Conservation (phyloP, 2,113 vertebrate genomes). For the Astur gentilis region DNA sequence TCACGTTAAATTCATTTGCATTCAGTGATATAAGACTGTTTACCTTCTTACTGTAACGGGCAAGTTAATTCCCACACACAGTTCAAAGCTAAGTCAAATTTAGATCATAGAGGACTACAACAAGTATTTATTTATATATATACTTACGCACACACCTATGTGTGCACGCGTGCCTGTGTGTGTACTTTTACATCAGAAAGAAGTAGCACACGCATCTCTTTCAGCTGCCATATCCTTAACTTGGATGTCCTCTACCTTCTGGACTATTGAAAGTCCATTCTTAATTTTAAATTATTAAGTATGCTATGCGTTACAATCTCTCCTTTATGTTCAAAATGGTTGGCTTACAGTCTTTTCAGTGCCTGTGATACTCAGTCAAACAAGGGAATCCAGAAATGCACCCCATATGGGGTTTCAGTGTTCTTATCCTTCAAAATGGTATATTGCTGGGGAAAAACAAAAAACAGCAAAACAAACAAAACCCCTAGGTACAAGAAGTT, state of each 20-base stretch:
- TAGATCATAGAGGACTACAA: not conserved
- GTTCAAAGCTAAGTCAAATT: not conserved
- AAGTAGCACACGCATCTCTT: not conserved
- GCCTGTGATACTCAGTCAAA: conserved; percentile 22
- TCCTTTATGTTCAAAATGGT: not conserved
- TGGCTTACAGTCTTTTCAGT: not conserved
- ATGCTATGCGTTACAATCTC: not conserved
- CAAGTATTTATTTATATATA: not conserved
- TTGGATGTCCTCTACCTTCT: not conserved
- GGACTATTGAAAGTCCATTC: not conserved
- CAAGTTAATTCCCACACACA: not conserved
- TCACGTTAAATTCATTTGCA: not conserved
- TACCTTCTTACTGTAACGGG: not conserved
- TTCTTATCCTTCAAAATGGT: conserved; percentile 8
- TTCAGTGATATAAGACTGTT: not conserved
- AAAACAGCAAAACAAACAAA: conserved; percentile 29
- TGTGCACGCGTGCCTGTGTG: too few relatives aligned
- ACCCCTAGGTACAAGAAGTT: conserved; percentile 18
- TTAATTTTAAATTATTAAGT: not conserved
- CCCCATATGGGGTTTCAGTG: conserved; percentile 18
- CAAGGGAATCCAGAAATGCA: not conserved
- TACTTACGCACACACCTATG: not conserved
- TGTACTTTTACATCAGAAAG: rapidly evolving
- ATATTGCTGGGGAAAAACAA: not conserved
- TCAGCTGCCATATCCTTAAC: not conserved